These are phyloP conservation scores for Psittacus erithacus DNA, from an alignment of 2,113 vertebrate genomes.

Conservation along the genomic window DNA sequence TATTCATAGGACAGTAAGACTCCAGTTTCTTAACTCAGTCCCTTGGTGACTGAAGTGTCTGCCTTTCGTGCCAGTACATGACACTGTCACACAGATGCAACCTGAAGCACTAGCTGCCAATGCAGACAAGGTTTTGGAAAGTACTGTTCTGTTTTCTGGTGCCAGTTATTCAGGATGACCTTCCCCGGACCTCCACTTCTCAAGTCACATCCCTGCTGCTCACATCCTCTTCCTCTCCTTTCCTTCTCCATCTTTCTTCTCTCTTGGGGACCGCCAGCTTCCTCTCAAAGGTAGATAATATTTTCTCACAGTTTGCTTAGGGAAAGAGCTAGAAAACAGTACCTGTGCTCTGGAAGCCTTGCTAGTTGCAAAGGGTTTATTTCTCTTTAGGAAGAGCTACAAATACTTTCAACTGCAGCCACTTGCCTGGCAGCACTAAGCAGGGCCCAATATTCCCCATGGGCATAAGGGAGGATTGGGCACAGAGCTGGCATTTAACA, in stretches of 20 bases:
- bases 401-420: background rate
- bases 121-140: background rate
- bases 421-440: background rate
- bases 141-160: background rate
- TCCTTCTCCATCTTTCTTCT: background rate
- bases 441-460: background rate
- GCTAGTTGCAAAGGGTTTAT: background rate
- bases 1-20: background rate
- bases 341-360: background rate
- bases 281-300: background rate
- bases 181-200: background rate
- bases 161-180: background rate
- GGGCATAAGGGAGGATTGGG: background rate
- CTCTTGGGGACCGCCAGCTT: background rate
- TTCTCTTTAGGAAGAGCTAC: background rate
- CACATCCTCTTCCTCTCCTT: background rate
- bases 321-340: background rate
- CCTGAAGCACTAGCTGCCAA: background rate
- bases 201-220: background rate
- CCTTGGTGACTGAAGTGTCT: background rate
- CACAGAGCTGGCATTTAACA: background rate
- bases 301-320: background rate
- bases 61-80: rapidly evolving
- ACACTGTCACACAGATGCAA: background rate
- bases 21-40: background rate